Percentiles rank a stretch among this genome's conserved stretches.
These are phyloP conservation scores for Neocrepidodera transversa DNA, from an alignment of 2,888 invertebrate genomes.

Conservation along the genomic window DNA sequence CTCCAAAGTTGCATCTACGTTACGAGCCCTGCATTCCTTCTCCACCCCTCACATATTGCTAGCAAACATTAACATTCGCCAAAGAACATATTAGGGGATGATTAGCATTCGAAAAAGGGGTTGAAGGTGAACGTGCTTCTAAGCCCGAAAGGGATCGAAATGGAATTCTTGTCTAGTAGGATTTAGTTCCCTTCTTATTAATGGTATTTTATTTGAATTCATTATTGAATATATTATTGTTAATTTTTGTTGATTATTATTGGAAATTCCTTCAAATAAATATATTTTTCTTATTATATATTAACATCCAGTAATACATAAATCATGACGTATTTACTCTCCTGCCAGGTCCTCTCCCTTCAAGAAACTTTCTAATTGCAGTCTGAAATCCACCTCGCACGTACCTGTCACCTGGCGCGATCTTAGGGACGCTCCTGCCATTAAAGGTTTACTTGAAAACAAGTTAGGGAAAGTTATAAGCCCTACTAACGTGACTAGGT, in stretches of 20 bases:
- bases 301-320: no score
- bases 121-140: not conserved
- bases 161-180: conserved; percentile 1
- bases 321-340: conserved; percentile 29
- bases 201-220: no score
- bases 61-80: conserved; percentile 29
- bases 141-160: conserved; percentile 4
- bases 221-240: no score
- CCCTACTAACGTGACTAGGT: conserved; percentile 56
- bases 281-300: no score
- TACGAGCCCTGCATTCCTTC: conserved; percentile 26
- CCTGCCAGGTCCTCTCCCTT: conserved; percentile 36
- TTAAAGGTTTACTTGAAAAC: conserved; percentile 58
- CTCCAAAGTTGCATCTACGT: conserved; percentile 7
- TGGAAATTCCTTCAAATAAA: no score
- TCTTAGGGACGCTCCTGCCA: conserved; percentile 48
- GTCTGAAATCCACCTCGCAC: conserved; percentile 48
- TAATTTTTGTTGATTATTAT: no score
- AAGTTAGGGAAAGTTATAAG: conserved; percentile 60
- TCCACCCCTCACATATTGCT: conserved; percentile 36
- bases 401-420: conserved; percentile 57
- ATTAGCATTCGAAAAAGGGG: conserved; percentile 12
- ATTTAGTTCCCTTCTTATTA: not conserved
- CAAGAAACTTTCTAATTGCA: conserved; percentile 50
- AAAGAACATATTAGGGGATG: conserved; percentile 14